Evolutionary conservation across 2,797 vertebrate species (phyloP).

Genomic region (Eutrigla gurnardus): DNA sequence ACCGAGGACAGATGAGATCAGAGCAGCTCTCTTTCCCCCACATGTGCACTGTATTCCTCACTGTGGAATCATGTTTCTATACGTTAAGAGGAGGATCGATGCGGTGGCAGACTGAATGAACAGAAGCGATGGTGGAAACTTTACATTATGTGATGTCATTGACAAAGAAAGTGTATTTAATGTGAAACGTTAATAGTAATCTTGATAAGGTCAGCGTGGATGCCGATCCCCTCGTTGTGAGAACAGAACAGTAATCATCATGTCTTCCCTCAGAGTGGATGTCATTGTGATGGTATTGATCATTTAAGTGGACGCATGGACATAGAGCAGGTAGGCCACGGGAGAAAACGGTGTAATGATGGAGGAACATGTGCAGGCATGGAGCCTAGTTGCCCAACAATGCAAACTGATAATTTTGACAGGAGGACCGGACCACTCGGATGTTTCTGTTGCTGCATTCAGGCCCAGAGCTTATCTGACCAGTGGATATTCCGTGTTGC

Average conservation of each 20-base stretch:
- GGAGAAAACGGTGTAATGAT: neutral
- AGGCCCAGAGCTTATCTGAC: constrained; percentile 63
- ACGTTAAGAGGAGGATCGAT: neutral
- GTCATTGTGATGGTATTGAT: constrained; percentile 30
- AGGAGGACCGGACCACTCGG: constrained; percentile 14
- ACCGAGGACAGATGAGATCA: neutral
- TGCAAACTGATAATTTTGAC: constrained; percentile 15
- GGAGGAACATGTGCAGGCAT: constrained; percentile 1
- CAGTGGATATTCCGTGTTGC: constrained; percentile 53
- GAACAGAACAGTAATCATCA: neutral
- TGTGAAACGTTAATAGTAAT: neutral
- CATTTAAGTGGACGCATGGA: constrained; percentile 19
- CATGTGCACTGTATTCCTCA: constrained; percentile 4
- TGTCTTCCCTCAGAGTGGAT: constrained; percentile 24
- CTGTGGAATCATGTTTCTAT: neutral
- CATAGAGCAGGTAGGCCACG: constrained; percentile 13
- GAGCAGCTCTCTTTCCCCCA: neutral
- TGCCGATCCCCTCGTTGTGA: neutral
- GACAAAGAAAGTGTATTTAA: constrained; percentile 23
- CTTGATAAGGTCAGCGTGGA: neutral
- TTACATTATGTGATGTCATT: neutral
- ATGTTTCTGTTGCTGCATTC: constrained; percentile 34
- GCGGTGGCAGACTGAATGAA: constrained; percentile 9
- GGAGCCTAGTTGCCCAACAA: constrained; percentile 11
- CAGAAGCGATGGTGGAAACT: neutral